Conservation (phyloP, 2,113 vertebrate genomes). For the Cyrtonyx montezumae region DNA sequence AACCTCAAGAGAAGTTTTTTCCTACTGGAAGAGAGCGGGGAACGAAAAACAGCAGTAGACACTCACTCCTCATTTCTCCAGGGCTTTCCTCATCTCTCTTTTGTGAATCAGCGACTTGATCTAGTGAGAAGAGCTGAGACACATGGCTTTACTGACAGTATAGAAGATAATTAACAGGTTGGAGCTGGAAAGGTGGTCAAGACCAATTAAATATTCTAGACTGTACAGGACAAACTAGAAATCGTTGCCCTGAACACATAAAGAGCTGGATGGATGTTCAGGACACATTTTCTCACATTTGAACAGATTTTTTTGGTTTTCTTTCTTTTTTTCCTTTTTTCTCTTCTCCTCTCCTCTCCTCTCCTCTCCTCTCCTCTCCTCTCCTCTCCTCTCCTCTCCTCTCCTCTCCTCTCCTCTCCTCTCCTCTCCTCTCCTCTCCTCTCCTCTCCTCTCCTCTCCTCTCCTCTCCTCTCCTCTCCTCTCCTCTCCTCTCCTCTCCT, state of each 20-base stretch:
- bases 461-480: no score
- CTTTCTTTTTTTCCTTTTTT: no score
- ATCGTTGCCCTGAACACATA: neutral
- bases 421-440: no score
- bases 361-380: no score
- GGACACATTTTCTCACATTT: neutral
- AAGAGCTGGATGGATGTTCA: neutral
- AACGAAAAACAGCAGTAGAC: rapidly evolving
- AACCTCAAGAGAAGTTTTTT: neutral
- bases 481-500: no score
- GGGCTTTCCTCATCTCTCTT: neutral
- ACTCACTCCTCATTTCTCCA: neutral
- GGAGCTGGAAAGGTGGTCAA: neutral
- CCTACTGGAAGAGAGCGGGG: neutral
- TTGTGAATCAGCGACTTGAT: neutral
- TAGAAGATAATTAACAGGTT: neutral
- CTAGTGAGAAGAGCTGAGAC: neutral
- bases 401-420: no score
- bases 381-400: no score
- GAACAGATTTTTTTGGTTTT: neutral
- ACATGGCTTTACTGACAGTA: neutral
- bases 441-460: no score
- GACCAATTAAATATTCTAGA: slow-evolving; percentile 3
- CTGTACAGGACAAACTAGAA: neutral
- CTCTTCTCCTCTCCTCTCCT: no score